These are phyloP conservation scores for Poecile atricapillus DNA, from an alignment of 2,113 vertebrate species.

Conservation along the genomic window DNA sequence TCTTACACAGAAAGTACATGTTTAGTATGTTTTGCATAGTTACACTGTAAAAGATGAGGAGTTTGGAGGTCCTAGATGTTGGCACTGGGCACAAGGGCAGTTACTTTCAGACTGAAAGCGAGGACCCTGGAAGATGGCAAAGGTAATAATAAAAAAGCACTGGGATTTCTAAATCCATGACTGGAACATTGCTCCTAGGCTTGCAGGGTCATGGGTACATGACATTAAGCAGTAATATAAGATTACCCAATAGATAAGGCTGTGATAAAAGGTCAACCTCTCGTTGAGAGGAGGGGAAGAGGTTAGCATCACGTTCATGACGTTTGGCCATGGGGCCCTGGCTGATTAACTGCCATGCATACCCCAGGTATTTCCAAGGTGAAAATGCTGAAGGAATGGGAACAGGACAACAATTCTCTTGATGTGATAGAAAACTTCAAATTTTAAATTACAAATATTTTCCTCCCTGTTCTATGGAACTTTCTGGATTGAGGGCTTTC, in stretches of 20 bases:
- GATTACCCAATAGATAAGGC: not conserved
- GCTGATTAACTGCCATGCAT: not conserved
- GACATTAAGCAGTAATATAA: not conserved
- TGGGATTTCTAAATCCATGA: not conserved
- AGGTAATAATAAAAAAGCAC: not conserved
- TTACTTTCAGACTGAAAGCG: not conserved
- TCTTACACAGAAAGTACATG: slow-evolving; percentile 54
- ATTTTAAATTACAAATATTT: not conserved
- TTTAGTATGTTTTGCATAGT: slow-evolving; percentile 10
- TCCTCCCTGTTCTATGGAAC: not conserved
- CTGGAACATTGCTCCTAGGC: not conserved
- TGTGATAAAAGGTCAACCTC: not conserved
- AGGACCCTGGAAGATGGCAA: not conserved
- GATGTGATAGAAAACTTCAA: not conserved
- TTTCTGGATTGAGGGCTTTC: not conserved
- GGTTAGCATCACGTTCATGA: not conserved
- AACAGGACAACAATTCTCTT: not conserved
- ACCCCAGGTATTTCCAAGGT: not conserved
- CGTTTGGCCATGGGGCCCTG: not conserved
- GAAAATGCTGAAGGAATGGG: not conserved
- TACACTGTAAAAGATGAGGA: not conserved
- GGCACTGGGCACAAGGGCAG: not conserved
- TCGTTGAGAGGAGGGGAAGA: not conserved
- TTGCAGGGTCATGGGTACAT: not conserved
- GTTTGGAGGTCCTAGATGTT: not conserved